These are phyloP conservation scores for Dinothrombium tinctorium DNA, from an alignment of 1,140 invertebrate genomes.

Conservation along the genomic window DNA sequence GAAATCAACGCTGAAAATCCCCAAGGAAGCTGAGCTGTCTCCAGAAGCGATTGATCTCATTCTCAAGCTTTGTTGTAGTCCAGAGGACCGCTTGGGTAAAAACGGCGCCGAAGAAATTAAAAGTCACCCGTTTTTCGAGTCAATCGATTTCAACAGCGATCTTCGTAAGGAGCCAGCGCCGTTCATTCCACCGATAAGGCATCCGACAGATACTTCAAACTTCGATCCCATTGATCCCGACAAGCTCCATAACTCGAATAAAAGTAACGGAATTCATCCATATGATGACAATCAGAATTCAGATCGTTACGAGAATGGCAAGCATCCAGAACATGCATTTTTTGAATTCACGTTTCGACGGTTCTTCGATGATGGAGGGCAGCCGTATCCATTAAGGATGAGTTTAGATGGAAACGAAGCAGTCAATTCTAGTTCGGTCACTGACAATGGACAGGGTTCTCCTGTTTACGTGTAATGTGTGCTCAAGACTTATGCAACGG, in stretches of 20 bases:
- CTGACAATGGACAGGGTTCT: constrained; percentile 3
- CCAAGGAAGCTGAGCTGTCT: constrained; percentile 58
- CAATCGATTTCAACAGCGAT: constrained; percentile 68
- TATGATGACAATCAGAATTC: constrained; percentile 29
- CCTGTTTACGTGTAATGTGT: constrained; percentile 4
- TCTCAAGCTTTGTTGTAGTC: constrained; percentile 59
- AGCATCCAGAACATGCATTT: constrained; percentile 69
- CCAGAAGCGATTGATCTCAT: constrained; percentile 74
- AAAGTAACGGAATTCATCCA: constrained; percentile 41
- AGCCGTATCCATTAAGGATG: not conserved
- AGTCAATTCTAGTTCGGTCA: not conserved
- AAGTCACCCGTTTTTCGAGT: constrained; percentile 66
- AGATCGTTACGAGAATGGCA: constrained; percentile 37
- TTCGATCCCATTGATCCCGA: constrained; percentile 84
- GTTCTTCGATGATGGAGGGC: constrained; percentile 67
- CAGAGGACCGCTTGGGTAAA: constrained; percentile 65
- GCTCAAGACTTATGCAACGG: too few species aligned
- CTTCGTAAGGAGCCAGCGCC: constrained; percentile 65
- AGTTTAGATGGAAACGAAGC: not conserved
- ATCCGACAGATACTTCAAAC: constrained; percentile 89
- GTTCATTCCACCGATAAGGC: constrained; percentile 71
- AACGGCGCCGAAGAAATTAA: constrained; percentile 80
- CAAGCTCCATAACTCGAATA: constrained; percentile 42
- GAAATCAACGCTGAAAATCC: constrained; percentile 70
- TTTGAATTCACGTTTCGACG: constrained; percentile 97